Evolutionary conservation across 2,888 invertebrate genomes (phyloP).

Genomic region (Colostygia pectinataria): DNA sequence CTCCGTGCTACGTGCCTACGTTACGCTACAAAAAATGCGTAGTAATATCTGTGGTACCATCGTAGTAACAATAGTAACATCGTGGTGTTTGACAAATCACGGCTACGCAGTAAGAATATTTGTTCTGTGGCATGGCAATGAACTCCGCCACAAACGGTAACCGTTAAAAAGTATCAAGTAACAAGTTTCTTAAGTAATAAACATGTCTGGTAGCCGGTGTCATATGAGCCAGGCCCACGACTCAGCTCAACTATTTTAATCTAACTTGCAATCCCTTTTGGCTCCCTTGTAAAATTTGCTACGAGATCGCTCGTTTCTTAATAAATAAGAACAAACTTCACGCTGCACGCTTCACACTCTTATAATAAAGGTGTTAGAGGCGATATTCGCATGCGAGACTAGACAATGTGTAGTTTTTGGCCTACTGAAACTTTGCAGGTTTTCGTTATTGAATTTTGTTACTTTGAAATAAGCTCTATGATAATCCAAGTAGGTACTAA

Average conservation of each 20-base stretch:
- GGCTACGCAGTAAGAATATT: too few species aligned
- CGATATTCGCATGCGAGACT: conserved; percentile 22
- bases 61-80: too few species aligned
- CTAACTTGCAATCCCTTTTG: conserved; percentile 58
- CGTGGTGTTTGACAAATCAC: too few species aligned
- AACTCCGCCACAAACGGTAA: too few species aligned
- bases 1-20: conserved; percentile 17
- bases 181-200: conserved; percentile 33
- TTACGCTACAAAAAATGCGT: conserved; percentile 14
- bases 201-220: conserved; percentile 40
- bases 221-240: conserved; percentile 44
- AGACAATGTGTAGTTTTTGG: conserved; percentile 22
- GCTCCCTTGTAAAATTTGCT: conserved; percentile 60
- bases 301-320: conserved; percentile 63
- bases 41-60: too few species aligned
- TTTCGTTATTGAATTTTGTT: conserved; percentile 61
- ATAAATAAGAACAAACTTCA: conserved; percentile 54
- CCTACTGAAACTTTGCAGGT: conserved; percentile 46
- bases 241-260: conserved; percentile 69
- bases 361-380: conserved; percentile 15
- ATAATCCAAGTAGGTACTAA: conserved; percentile 30
- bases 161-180: conserved; percentile 1
- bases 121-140: too few species aligned
- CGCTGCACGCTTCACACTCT: conserved; percentile 26
- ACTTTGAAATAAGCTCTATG: conserved; percentile 49